Evolutionary conservation across 2,888 invertebrate genomes (phyloP).

Genomic region (Brachylomia viminalis): DNA sequence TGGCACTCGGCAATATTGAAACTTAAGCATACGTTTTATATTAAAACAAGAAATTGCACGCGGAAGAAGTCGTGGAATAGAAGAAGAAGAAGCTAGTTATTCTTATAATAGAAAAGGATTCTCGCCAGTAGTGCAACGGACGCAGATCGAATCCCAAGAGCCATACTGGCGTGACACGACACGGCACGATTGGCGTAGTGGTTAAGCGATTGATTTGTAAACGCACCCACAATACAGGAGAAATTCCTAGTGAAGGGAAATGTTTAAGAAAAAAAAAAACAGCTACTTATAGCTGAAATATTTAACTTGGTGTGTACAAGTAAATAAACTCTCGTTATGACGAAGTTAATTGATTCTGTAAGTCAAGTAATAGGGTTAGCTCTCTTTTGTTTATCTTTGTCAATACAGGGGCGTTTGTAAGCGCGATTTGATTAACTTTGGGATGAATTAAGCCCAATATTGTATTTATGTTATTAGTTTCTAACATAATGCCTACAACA

Average conservation of each 20-base stretch:
- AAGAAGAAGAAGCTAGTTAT: background rate
- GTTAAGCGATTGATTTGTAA: too few relatives aligned
- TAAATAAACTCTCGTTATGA: constrained; percentile 44
- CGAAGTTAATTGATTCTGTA: constrained; percentile 57
- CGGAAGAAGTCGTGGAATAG: too few relatives aligned
- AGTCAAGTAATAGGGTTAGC: constrained; percentile 44
- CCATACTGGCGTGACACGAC: too few relatives aligned
- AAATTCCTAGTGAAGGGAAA: too few relatives aligned
- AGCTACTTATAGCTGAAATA: constrained; percentile 3
- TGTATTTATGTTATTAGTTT: background rate
- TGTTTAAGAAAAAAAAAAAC: too few relatives aligned
- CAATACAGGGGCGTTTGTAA: constrained; percentile 26
- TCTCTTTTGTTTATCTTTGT: constrained; percentile 37
- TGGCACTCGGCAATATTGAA: too few relatives aligned
- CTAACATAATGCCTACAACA: background rate
- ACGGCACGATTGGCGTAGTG: too few relatives aligned
- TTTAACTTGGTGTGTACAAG: constrained; percentile 13
- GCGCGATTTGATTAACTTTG: constrained; percentile 40
- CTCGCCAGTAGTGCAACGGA: background rate
- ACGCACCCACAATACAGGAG: too few relatives aligned
- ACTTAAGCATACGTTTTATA: too few relatives aligned
- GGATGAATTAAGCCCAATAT: constrained; percentile 22
- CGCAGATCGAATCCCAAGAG: background rate
- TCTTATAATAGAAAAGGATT: background rate
- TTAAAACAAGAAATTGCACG: too few relatives aligned